These are phyloP conservation scores for Syrista parreyssii DNA, from an alignment of 2,888 invertebrate species.

Conservation along the genomic window DNA sequence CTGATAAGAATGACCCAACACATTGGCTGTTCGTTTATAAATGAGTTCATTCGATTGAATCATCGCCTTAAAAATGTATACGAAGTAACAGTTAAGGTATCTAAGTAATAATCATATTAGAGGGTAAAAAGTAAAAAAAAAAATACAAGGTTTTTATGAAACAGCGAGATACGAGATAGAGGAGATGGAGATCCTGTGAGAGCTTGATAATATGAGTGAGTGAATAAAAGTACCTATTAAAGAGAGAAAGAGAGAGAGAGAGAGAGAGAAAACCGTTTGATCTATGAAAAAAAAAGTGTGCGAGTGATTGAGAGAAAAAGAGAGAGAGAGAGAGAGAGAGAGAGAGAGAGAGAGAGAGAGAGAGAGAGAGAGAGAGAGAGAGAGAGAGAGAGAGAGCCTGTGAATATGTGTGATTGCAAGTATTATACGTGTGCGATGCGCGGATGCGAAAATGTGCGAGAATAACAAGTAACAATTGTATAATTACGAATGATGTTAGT, in stretches of 20 bases:
- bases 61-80: slow-evolving; percentile 68
- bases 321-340: neutral
- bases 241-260: slow-evolving; percentile 32
- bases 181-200: slow-evolving; percentile 29
- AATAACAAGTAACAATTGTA: slow-evolving; percentile 6
- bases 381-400: neutral
- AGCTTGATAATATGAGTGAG: slow-evolving; percentile 19
- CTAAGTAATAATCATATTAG: slow-evolving; percentile 66
- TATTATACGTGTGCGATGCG: neutral
- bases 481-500: slow-evolving; percentile 29
- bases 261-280: slow-evolving; percentile 14
- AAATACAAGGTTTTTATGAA: slow-evolving; percentile 31
- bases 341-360: slow-evolving; percentile 31
- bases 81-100: slow-evolving; percentile 66
- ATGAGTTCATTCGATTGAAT: slow-evolving; percentile 66
- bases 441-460: neutral
- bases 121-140: slow-evolving; percentile 46
- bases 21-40: slow-evolving; percentile 63
- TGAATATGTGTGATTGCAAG: slow-evolving; percentile 1
- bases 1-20: slow-evolving; percentile 29
- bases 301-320: too few relatives aligned
- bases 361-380: slow-evolving; percentile 26
- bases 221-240: slow-evolving; percentile 7
- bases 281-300: neutral
- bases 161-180: slow-evolving; percentile 34